Base-by-base conservation (phyloP, 2,113 vertebrate species). In the Struthidea cinerea region DNA sequence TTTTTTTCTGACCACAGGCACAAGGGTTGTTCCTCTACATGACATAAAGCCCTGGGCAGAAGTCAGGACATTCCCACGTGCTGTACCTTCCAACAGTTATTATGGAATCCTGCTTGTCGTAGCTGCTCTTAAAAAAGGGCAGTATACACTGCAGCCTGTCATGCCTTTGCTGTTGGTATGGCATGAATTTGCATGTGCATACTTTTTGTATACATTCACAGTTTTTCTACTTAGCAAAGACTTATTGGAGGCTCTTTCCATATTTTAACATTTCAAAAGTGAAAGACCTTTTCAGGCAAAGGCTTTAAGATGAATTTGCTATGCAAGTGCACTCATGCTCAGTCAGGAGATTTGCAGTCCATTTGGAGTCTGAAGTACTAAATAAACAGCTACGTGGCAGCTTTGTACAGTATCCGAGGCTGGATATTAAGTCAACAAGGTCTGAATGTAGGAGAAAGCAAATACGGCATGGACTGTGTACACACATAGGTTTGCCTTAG, bases 341-440 rank as follows among this genome's bases (percentile, higher is more conserved):
- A 82, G 57, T 87, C 65, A 85, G 74, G 65, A 73, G 74, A 32
- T 93, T 85, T 91, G n/a, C 65, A 91, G 67, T 67, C 52, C 32
- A 16, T 82, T 90, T 93, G 82, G n/a, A 93, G 65, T 69, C 70
- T 96, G 82, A 96, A 95, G 85, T 69, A 73, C 41, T 91, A 49
- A 70, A 85, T 68, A 95, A 95, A 94, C 82, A 95, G 53, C 65
- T 85, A 79, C 13, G 22, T 95, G 85, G 84, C 92, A 87, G 70
- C 65, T 91, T 91, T 88, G 84, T 93, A 44, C 87, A 61, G 57
- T 60, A 73, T 93, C 87, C 2, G 3, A 64, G 37, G 44, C 82
- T 91, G 65, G 74, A 92, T 93, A 92, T 65, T 85, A 80, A 93
- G 67, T 94, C 88, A 96, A 94, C 92, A 93, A 85, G 46, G 46